A percentile compares a stretch with the other conserved stretches of the same genome.
Conservation (phyloP, 37 sponge, comb jelly and placozoan species). For the Geodia barretti region DNA sequence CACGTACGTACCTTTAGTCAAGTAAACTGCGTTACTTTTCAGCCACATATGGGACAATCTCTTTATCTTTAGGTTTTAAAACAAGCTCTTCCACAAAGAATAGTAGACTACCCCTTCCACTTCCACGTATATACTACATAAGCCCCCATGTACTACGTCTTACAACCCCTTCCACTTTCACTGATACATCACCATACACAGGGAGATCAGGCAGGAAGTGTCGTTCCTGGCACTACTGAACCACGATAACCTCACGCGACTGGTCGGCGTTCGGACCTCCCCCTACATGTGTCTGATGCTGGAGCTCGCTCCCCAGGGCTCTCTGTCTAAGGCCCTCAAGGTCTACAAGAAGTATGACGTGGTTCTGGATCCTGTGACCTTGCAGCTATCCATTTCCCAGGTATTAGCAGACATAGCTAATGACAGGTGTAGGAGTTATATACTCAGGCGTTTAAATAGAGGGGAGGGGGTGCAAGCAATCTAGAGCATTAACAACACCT, state of each 20-base stretch:
- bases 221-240: slow-evolving; percentile 46
- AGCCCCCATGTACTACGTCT: too few species aligned
- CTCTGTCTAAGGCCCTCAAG: slow-evolving; percentile 47
- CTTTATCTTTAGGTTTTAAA: too few species aligned
- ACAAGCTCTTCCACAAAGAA: too few species aligned
- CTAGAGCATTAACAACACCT: background rate
- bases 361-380: slow-evolving; percentile 43
- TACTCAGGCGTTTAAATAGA: background rate
- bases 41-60: too few species aligned
- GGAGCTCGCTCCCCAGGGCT: slow-evolving; percentile 73
- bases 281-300: slow-evolving; percentile 53
- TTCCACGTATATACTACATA: too few species aligned
- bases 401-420: background rate
- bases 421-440: background rate
- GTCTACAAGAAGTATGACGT: slow-evolving; percentile 22
- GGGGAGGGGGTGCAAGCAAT: too few species aligned
- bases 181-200: too few species aligned
- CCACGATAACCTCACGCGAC: slow-evolving; percentile 34
- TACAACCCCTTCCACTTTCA: too few species aligned
- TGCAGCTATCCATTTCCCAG: slow-evolving; percentile 16
- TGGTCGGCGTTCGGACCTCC: slow-evolving; percentile 33
- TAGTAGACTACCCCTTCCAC: too few species aligned
- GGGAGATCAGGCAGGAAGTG: slow-evolving; percentile 23
- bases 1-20: too few species aligned
- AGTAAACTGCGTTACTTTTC: too few species aligned